Percentiles rank a stretch among this genome's conserved stretches.
These are phyloP conservation scores for Drosophila dives DNA, from an alignment of 2,888 invertebrate species.

Conservation along the genomic window DNA sequence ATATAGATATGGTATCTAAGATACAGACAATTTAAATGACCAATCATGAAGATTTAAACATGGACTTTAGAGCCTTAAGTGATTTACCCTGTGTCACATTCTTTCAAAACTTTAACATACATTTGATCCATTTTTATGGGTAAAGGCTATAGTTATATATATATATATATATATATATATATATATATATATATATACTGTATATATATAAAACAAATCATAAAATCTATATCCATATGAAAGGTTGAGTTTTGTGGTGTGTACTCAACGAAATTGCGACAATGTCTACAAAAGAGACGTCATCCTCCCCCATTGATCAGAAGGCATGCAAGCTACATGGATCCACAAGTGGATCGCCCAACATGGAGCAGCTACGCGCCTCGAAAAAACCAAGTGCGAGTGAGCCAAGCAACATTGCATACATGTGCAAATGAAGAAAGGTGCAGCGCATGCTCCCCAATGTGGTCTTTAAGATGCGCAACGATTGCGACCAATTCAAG, in stretches of 20 bases:
- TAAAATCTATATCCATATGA: constrained; percentile 17
- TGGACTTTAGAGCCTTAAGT: neutral
- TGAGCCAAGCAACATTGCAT: constrained; percentile 38
- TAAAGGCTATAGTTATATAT: constrained; percentile 12
- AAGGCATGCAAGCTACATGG: constrained; percentile 25
- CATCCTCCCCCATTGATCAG: constrained; percentile 2
- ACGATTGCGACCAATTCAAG: constrained; percentile 52
- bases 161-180: neutral
- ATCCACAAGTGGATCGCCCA: constrained; percentile 55
- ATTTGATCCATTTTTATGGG: neutral
- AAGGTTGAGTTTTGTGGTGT: neutral
- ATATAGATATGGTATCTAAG: neutral
- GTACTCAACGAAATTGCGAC: neutral
- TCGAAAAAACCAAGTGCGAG: constrained; percentile 52
- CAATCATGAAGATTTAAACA: neutral
- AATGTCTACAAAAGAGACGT: constrained; percentile 15
- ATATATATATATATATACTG: neutral
- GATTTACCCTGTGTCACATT: neutral
- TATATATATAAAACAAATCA: neutral
- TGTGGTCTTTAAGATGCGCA: constrained; percentile 62
- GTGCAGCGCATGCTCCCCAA: constrained; percentile 55
- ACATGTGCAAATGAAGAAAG: constrained; percentile 46
- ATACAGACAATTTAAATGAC: neutral
- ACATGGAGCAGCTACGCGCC: constrained; percentile 43
- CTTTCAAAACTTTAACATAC: neutral